Base-by-base conservation (phyloP, 2,797 vertebrate species). In the Pangasius mekongensis region DNA sequence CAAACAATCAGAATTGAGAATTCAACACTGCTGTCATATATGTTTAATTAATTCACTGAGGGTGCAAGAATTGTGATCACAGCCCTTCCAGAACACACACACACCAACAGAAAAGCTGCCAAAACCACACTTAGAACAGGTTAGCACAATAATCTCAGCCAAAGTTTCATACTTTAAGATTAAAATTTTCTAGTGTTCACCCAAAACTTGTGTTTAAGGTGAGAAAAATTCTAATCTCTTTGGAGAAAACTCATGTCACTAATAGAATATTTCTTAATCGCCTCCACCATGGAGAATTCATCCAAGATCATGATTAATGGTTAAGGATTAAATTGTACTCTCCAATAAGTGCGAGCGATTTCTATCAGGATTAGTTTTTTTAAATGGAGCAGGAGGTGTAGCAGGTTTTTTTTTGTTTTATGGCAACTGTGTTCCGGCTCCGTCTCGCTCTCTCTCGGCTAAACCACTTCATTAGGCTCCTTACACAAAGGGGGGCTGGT, bases 401-500 rank as follows among this genome's bases (percentile, higher is more conserved):
- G 58, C 3, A 22, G 71, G 9, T 33, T 78, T 64, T 36, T 8
- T 33, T 11, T 30, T 77, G 27, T 93, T 93, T 94, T 93, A 94
- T 24, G 88, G 90, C 87, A 67, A 87, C 71, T 89, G 88, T 93
- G 92, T 89, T 89, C 91, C 87, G 83, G 88, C 87, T 78, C 78
- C 27, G 5, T 64, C 80, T 82, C 33, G 0, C 71, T 94, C 93
- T 93, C 91, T 91, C 91, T 93, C 91, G 90, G 92, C 90, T 92
- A 87, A 92, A 92, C 91, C 92, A 94, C 93, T 94, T 95, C 94
- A 96, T 96, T 96, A 96, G 93, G 90, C 86, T 60, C 16, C 90
- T 83, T 27, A 87, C 92, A 94, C 92, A 92, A 92, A 94, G 93
- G 88, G 5, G 89, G 86, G 91, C 86, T 84, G 92, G 92, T 94